Percentiles rank a stretch among this genome's conserved stretches.
These are phyloP conservation scores for Thinocorus orbignyianus DNA, from an alignment of 2,113 vertebrate genomes.

Conservation along the genomic window DNA sequence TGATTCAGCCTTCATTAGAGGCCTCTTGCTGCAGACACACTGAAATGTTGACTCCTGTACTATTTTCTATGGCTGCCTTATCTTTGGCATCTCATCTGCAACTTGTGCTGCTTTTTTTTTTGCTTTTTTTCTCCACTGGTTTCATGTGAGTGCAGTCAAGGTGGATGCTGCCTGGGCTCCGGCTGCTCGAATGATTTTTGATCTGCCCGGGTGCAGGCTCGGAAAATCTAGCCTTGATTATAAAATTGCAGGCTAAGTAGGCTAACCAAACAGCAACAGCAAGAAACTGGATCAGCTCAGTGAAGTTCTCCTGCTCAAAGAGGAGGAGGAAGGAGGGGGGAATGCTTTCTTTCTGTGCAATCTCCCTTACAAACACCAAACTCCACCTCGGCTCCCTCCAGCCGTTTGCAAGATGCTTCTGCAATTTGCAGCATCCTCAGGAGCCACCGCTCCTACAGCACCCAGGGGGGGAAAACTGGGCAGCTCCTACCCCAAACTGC, in stretches of 20 bases:
- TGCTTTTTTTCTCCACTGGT: background rate
- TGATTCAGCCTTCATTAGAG: constrained; percentile 47
- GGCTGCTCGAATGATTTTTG: background rate
- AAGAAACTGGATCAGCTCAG: constrained; percentile 44
- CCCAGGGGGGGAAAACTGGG: background rate
- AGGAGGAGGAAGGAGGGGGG: fast-evolving
- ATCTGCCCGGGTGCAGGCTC: background rate
- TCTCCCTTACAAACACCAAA: background rate
- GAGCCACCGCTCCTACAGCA: background rate
- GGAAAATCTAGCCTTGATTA: background rate
- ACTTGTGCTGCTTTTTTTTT: background rate
- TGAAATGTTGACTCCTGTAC: constrained; percentile 24
- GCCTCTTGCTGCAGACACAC: background rate
- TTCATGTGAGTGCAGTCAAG: background rate
- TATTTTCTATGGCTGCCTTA: constrained; percentile 42
- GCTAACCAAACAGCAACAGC: constrained; percentile 44
- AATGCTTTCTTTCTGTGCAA: background rate
- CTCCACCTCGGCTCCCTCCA: background rate
- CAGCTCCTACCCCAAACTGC: background rate
- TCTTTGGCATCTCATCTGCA: constrained; percentile 51
- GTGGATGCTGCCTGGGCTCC: background rate
- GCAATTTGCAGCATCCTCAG: background rate
- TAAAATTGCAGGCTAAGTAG: constrained; percentile 44
- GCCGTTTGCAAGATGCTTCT: background rate
- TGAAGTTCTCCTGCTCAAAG: background rate